Conservation (phyloP, 2,888 invertebrate genomes). For the Hypomecis atomaria region DNA sequence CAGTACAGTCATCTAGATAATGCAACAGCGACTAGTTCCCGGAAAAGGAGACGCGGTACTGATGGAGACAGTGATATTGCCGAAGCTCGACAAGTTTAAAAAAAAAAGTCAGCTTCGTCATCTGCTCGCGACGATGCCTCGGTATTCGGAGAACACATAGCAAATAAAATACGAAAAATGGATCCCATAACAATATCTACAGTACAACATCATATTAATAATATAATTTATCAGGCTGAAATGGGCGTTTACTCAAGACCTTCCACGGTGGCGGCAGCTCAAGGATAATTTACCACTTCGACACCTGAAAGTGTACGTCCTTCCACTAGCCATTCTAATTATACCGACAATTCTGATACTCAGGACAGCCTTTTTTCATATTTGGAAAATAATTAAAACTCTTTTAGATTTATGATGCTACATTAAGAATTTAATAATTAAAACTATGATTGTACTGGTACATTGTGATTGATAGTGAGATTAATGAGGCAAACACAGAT, state of each 20-base stretch:
- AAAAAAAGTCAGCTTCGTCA: conserved; percentile 20
- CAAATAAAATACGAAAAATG: conserved; percentile 33
- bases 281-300: conserved; percentile 13
- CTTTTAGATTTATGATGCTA: conserved; percentile 25
- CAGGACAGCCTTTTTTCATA: conserved; percentile 21
- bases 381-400: conserved; percentile 26
- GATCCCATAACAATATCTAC: conserved; percentile 29
- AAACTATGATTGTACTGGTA: conserved; percentile 19
- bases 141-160: conserved; percentile 25
- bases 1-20: conserved; percentile 24
- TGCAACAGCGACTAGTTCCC: conserved; percentile 27
- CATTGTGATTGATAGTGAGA: conserved; percentile 21
- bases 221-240: conserved; percentile 31
- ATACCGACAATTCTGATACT: conserved; percentile 9
- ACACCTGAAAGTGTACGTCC: conserved; percentile 2
- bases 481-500: conserved; percentile 20
- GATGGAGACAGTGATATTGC: conserved; percentile 22
- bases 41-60: conserved; percentile 23
- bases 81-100: conserved; percentile 21
- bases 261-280: conserved; percentile 9
- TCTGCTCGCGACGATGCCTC: conserved; percentile 21
- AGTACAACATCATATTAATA: conserved; percentile 27
- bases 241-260: conserved; percentile 19
- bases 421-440: conserved; percentile 19
- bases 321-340: conserved; percentile 5